Base-by-base conservation (phyloP, 2,888 invertebrate genomes). In the Entomobrya proxima region DNA sequence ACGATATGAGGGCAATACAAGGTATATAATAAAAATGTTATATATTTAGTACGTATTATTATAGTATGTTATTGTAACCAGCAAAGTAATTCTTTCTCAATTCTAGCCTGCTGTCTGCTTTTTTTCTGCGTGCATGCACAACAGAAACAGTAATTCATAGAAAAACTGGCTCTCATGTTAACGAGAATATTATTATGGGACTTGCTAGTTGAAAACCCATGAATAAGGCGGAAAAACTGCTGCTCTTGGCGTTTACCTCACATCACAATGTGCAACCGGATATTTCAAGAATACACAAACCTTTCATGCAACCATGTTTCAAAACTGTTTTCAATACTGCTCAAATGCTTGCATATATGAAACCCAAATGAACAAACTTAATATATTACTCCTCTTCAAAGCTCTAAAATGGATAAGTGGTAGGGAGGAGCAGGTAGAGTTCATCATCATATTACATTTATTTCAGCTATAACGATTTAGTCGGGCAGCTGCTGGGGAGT, bases 241-340 rank as follows among this genome's bases (percentile, higher is more conserved):
- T 74, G 37, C 55, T 69, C 35, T 74, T 72, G 72, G 50, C 40
- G 44, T 58, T 37, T 44, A 30, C 72, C 35, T 32, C 35, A 61
- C 44, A 82, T 58, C 35, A 61, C 44, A 82, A 40, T 76, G 55
- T 64, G 81, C 75, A 82, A 82, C 81, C 81, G 81, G 81, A 82
- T 82, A 82, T 74, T 75, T 75, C 61, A 74, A 64, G 75, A 52
- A 80, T 50, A 47, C 24, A 35, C 55, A 72, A 79, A 80, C 58
- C 69, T 67, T 78, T 80, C 80, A 72, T 72, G 80, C 80, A 80
- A 74, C 52, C 74, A 72, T 72, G 72, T 47, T 72, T 44, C 50
- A 72, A 30, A 6, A 35, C 47, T 18, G 11, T 50, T 72, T 52
- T 52, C 50, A 52, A 50, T 74, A 52, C 21, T n/a, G n/a, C n/a